Conservation (phyloP, 2,113 vertebrate species). For the Cheilinus undulatus region DNA sequence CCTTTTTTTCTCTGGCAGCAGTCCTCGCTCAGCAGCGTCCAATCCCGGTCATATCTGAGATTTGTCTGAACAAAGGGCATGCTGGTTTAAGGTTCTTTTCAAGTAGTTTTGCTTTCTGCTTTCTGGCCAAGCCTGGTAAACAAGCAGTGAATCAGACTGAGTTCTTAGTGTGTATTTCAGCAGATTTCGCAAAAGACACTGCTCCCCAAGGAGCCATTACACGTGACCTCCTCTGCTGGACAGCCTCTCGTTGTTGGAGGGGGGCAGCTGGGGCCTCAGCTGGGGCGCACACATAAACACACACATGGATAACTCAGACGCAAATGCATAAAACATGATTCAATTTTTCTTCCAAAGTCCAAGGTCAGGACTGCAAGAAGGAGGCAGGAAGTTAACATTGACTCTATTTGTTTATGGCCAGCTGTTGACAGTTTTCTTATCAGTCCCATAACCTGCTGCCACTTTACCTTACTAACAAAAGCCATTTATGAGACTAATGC, state of each 20-base stretch:
- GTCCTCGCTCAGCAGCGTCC: background rate
- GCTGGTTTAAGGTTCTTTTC: slow-evolving; percentile 9
- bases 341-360: slow-evolving; percentile 17
- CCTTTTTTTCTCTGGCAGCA: slow-evolving; percentile 30
- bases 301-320: slow-evolving; percentile 1
- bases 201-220: slow-evolving; percentile 22
- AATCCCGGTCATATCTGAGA: slow-evolving; percentile 8
- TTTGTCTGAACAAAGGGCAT: slow-evolving; percentile 19
- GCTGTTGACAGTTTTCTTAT: background rate
- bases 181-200: slow-evolving; percentile 26
- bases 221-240: slow-evolving; percentile 19
- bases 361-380: slow-evolving; percentile 20
- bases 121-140: slow-evolving; percentile 14
- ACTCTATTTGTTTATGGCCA: slow-evolving; percentile 19
- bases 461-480: slow-evolving; percentile 1
- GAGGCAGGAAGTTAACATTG: background rate
- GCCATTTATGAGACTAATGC: slow-evolving; percentile 26
- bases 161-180: background rate
- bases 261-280: slow-evolving; percentile 57
- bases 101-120: slow-evolving; percentile 1
- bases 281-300: slow-evolving; percentile 25
- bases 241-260: slow-evolving; percentile 32
- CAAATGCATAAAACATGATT: background rate
- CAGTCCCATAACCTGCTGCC: background rate
- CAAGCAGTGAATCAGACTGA: background rate